phyloP scores from a whole-genome alignment of 2,113 vertebrate genomes.

The Anguilla japonica region DNA sequence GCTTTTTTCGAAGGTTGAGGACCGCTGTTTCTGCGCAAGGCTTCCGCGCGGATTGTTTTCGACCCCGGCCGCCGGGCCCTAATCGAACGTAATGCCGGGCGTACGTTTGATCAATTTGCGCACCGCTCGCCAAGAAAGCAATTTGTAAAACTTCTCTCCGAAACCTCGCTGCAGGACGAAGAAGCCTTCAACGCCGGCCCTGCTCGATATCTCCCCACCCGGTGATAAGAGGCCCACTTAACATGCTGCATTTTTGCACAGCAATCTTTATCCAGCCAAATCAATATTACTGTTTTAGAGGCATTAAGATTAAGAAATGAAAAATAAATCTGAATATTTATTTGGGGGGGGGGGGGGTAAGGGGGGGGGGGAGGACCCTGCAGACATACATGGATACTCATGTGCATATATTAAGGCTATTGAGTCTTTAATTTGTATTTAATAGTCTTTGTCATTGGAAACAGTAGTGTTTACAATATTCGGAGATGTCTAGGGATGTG shows the following conservation, averaged over 20 bases:
- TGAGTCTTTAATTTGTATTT: background rate
- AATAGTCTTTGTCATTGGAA: background rate
- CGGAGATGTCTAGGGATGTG: background rate
- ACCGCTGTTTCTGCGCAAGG: background rate
- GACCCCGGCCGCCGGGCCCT: background rate
- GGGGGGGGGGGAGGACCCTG: background rate
- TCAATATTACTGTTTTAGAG: slow-evolving; percentile 1
- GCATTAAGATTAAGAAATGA: background rate
- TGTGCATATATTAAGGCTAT: background rate
- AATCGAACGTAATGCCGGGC: background rate
- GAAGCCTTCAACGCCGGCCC: background rate
- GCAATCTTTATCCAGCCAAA: background rate
- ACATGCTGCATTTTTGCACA: background rate
- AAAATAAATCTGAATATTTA: background rate
- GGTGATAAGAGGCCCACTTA: background rate
- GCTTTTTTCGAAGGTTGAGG: background rate
- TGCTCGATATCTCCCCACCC: background rate
- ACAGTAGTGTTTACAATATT: background rate
- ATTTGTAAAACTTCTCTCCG: background rate
- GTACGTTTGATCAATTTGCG: slow-evolving; percentile 7
- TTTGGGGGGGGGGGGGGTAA: too few relatives aligned
- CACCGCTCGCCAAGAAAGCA: background rate
- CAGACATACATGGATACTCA: background rate
- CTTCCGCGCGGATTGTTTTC: background rate
- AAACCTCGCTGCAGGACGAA: background rate